Evolutionary conservation across 2,888 invertebrate species (phyloP).

Genomic region (Prionchulus punctatus): DNA sequence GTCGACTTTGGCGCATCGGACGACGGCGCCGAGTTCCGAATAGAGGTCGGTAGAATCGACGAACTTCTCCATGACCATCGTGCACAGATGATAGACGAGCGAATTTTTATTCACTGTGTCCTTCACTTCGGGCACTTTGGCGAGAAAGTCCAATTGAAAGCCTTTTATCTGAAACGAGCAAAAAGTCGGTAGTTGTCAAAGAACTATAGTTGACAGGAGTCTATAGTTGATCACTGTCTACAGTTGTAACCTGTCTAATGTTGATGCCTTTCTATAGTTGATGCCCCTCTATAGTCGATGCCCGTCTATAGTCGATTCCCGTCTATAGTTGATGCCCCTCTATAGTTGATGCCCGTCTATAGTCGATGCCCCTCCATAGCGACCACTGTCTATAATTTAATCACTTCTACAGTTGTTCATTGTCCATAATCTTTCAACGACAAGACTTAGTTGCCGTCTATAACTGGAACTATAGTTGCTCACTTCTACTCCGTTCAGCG

Average conservation of each 20-base stretch:
- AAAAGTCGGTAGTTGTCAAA: not conserved
- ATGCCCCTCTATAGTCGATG: too few species aligned
- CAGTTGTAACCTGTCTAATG: too few species aligned
- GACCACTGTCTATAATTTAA: not conserved
- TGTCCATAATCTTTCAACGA: not conserved
- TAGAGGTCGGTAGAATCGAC: slow-evolving; percentile 89
- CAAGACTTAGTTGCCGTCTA: not conserved
- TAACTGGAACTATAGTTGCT: slow-evolving; percentile 10
- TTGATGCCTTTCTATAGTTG: too few species aligned
- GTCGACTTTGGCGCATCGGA: slow-evolving; percentile 55
- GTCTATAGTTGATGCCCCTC: too few species aligned
- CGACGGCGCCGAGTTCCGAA: slow-evolving; percentile 51
- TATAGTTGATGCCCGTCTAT: too few species aligned
- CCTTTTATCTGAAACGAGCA: slow-evolving; percentile 56
- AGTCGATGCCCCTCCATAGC: too few species aligned
- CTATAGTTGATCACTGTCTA: too few species aligned
- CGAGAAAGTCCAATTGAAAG: slow-evolving; percentile 88
- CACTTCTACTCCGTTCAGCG: slow-evolving; percentile 66
- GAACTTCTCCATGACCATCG: slow-evolving; percentile 89
- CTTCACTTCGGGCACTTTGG: slow-evolving; percentile 75
- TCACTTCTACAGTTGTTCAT: not conserved
- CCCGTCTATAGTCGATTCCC: too few species aligned
- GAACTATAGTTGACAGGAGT: not conserved
- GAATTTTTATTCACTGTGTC: slow-evolving; percentile 99
- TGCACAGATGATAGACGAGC: slow-evolving; percentile 83